Percentiles rank a stretch among this genome's conserved stretches.
These are phyloP conservation scores for Pycnonotus jocosus DNA, from an alignment of 2,113 vertebrate species.

Conservation along the genomic window DNA sequence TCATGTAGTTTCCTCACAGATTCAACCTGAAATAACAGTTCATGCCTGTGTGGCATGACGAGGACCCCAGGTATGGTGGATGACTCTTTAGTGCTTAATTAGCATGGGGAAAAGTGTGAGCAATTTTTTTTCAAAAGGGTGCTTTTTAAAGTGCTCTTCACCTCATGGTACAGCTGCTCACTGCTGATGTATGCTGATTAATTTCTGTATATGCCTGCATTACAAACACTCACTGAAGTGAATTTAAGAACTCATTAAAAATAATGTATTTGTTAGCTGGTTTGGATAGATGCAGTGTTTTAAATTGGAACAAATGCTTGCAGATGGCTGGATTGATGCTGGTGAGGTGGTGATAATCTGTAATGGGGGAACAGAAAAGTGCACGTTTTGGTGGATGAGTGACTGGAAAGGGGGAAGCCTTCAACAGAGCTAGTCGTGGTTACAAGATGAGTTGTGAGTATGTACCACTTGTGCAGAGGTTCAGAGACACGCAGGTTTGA, in stretches of 20 bases:
- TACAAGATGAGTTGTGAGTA: not conserved
- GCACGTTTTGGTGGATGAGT: not conserved
- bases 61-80: not conserved
- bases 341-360: not conserved
- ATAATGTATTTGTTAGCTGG: not conserved
- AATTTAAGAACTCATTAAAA: not conserved
- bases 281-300: not conserved
- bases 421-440: not conserved
- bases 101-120: not conserved
- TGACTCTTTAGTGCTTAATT: not conserved
- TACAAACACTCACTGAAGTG: not conserved
- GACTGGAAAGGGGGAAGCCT: not conserved
- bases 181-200: not conserved
- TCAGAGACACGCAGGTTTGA: fast-evolving
- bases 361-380: not conserved
- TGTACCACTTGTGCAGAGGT: not conserved
- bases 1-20: not conserved
- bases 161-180: not conserved
- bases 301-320: fast-evolving
- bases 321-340: not conserved
- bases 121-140: not conserved
- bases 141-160: not conserved
- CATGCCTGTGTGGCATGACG: not conserved
- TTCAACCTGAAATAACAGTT: not conserved
- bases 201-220: not conserved